Evolutionary conservation across 2,888 invertebrate genomes (phyloP).

Genomic region (Stratiomys singularior): DNA sequence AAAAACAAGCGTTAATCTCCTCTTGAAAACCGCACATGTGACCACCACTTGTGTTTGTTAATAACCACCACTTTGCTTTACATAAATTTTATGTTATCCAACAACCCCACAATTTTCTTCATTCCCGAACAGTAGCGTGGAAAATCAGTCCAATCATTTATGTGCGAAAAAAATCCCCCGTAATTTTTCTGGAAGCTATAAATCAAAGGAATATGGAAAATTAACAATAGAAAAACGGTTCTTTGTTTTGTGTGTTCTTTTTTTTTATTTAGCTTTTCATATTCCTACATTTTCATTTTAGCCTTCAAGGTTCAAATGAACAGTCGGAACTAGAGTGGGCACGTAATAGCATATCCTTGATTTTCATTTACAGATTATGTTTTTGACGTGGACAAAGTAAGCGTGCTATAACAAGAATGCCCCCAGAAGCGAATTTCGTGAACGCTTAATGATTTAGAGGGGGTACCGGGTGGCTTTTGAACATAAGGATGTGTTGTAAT

Average conservation of each 20-base stretch:
- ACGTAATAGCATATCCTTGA: background rate
- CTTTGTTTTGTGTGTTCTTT: constrained; percentile 1
- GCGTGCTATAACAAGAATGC: too few relatives aligned
- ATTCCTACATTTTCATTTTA: background rate
- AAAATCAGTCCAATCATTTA: background rate
- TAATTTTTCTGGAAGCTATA: constrained; percentile 16
- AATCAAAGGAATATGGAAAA: constrained; percentile 42
- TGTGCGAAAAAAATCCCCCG: background rate
- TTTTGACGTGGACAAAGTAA: constrained; percentile 11
- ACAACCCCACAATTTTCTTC: background rate
- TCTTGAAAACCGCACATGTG: constrained; percentile 33
- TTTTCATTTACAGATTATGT: constrained; percentile 11
- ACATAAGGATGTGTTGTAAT: too few relatives aligned
- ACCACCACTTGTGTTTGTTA: background rate
- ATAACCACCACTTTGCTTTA: background rate
- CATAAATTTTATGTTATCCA: background rate
- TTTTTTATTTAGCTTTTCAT: background rate
- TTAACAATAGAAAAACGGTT: constrained; percentile 33
- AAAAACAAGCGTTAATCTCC: constrained; percentile 1
- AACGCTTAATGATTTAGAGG: too few relatives aligned
- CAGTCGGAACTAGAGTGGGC: background rate
- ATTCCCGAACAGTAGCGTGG: background rate
- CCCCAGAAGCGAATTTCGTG: too few relatives aligned
- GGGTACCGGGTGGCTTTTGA: too few relatives aligned
- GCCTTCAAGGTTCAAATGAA: background rate